Evolutionary conservation across 1,140 invertebrate species (phyloP).

Genomic region (Marisa cornuarietis): DNA sequence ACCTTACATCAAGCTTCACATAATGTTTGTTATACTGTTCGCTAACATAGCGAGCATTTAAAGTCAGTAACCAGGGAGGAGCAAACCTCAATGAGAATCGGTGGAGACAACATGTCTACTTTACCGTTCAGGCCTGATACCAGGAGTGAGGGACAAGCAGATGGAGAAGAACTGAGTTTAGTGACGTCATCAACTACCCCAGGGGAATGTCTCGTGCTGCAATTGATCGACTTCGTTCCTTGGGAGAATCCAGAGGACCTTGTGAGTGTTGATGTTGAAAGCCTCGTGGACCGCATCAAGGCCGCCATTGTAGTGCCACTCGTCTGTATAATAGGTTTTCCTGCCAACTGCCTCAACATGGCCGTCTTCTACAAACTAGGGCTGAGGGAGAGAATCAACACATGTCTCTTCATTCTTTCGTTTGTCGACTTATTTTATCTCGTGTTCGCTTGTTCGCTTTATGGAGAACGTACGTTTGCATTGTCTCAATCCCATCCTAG

Average conservation of each 20-base stretch:
- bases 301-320: background rate
- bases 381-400: conserved; percentile 10
- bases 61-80: too few species aligned
- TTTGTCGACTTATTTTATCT: background rate
- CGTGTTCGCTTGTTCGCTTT: background rate
- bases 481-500: too few species aligned
- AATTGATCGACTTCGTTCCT: background rate
- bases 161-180: too few species aligned
- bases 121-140: too few species aligned
- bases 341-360: conserved; percentile 14
- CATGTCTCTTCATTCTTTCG: conserved; percentile 14
- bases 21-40: too few species aligned
- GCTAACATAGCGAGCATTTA: too few species aligned
- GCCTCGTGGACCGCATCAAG: background rate
- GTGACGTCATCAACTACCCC: too few species aligned
- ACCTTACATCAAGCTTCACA: too few species aligned
- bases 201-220: background rate
- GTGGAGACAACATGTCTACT: too few species aligned
- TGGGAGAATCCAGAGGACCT: conserved; percentile 15
- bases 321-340: conserved; percentile 1
- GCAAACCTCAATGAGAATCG: too few species aligned
- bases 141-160: too few species aligned
- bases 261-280: background rate
- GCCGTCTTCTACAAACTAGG: conserved; percentile 16
- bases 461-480: background rate